phyloP scores from a whole-genome alignment of 30 jellyfish, hydroid and myxozoan species.

The Pseudorhiza aurosa region DNA sequence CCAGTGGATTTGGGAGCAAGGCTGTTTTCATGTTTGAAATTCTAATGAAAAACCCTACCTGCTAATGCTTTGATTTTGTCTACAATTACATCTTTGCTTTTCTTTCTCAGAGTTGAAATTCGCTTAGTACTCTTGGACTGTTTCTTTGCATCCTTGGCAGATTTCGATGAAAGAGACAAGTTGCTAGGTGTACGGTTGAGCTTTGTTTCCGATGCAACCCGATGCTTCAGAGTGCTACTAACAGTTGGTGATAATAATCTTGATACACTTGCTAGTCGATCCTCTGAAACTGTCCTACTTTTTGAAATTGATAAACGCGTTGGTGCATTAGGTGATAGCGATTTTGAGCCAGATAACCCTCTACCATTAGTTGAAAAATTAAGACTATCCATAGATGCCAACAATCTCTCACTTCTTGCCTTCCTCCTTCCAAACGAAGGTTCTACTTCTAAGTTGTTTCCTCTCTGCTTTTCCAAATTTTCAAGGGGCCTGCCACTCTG shows the following conservation, averaged over 20 bases:
- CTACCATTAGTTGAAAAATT: constrained; percentile 14
- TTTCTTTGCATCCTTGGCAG: neutral
- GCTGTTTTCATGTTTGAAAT: too few species aligned
- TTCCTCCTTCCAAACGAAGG: constrained; percentile 24
- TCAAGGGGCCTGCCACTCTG: neutral
- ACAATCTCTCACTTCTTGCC: constrained; percentile 62
- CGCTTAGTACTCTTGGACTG: neutral
- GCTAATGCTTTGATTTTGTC: constrained; percentile 13
- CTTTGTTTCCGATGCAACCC: constrained; percentile 56
- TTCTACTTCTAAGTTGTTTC: neutral
- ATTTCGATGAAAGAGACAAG: constrained; percentile 26
- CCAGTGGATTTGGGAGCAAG: too few species aligned
- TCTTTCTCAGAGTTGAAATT: neutral
- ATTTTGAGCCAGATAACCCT: constrained; percentile 18
- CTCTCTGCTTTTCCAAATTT: neutral
- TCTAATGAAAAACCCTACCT: neutral
- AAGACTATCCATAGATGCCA: constrained; percentile 62
- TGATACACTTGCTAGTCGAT: constrained; percentile 43
- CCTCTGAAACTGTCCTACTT: constrained; percentile 55
- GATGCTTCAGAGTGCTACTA: constrained; percentile 41
- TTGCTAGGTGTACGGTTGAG: constrained; percentile 43
- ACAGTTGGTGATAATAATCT: constrained; percentile 59
- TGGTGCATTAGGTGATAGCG: constrained; percentile 15
- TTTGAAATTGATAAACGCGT: neutral
- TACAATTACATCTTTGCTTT: constrained; percentile 7